Base-by-base conservation (phyloP, 2,888 invertebrate genomes). In the Sinotaia quadrata region DNA sequence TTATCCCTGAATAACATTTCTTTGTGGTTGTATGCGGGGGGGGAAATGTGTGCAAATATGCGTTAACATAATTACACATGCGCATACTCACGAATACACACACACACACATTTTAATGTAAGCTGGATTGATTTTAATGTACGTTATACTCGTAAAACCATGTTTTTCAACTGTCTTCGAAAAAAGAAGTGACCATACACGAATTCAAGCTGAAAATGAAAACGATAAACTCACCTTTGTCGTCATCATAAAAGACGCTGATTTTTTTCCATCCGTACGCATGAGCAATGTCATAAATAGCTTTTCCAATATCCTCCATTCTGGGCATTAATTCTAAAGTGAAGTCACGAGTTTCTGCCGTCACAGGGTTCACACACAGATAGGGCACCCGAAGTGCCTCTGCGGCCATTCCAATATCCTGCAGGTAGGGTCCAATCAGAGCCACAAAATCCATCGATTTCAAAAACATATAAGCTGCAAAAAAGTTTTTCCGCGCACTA, bases 191-290 rank as follows among this genome's bases (percentile, higher is more conserved):
- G n/a, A n/a, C n/a, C n/a, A n/a, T n/a, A n/a, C n/a, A n/a, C n/a
- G n/a, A n/a, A n/a, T n/a, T n/a, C n/a, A n/a, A n/a, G n/a, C n/a
- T n/a, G n/a, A n/a, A 41, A n/a, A 41, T 12, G n/a, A 1, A 1
- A 18, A 18, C 3, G 41, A 41, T 41, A 1, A 41, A 49, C 72
- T 60, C 73, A 81, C 84, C 84, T 73, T 65, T 74, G 24, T 78
- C 75, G 33, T 80, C 79, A 65, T 84, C 83, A 69, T 83, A 84
- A 67, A 84, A 84, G 12, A 84, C 73, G 58, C 83, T 82, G 52
- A 83, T 78, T 72, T 80, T 81, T 24, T 75, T 75, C 83, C 82
- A 83, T 21, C 61, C 60, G 66, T 82, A 82, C 18, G 61, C 56
- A n/a, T 77, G 74, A 3, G 80, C 78, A 7, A 84, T 68, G 56